phyloP scores from a whole-genome alignment of 2,888 invertebrate species.

The Halictus ligatus region DNA sequence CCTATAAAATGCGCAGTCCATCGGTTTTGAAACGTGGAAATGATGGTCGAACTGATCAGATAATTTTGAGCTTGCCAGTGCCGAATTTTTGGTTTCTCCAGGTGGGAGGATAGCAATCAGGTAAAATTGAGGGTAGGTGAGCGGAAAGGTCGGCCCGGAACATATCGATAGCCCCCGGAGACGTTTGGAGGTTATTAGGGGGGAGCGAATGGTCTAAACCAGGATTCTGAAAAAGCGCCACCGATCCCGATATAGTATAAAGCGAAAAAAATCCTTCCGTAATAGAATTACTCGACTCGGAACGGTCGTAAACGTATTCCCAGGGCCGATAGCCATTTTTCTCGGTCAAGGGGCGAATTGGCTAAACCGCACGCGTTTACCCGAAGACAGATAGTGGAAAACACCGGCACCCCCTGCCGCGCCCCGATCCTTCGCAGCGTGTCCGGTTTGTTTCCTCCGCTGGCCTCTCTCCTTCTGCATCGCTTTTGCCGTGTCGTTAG shows the following conservation, averaged over 20 bases:
- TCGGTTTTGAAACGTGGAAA: too few relatives aligned
- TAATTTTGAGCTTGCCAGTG: too few relatives aligned
- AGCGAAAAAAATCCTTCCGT: conserved; percentile 82
- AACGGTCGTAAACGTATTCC: conserved; percentile 84
- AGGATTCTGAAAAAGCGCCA: conserved; percentile 64
- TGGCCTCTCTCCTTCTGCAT: conserved; percentile 33
- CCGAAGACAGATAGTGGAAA: conserved; percentile 81
- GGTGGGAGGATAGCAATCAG: not conserved
- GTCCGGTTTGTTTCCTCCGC: conserved; percentile 43
- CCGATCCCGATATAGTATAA: conserved; percentile 78
- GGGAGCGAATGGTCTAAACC: conserved; percentile 74
- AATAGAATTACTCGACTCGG: conserved; percentile 84
- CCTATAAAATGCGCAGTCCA: too few relatives aligned
- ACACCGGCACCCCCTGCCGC: conserved; percentile 66
- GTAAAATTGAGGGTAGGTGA: not conserved
- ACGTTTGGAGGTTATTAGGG: conserved; percentile 76
- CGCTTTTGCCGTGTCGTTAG: not conserved
- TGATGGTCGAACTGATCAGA: too few relatives aligned
- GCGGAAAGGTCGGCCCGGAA: conserved; percentile 21
- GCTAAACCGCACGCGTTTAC: conserved; percentile 81
- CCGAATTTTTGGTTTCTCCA: not conserved
- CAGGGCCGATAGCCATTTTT: conserved; percentile 84
- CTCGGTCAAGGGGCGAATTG: conserved; percentile 84
- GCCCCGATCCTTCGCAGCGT: conserved; percentile 44
- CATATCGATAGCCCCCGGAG: conserved; percentile 65